Evolutionary conservation across 2,888 invertebrate species (phyloP).

Genomic region (Meiosimyza decipiens): DNA sequence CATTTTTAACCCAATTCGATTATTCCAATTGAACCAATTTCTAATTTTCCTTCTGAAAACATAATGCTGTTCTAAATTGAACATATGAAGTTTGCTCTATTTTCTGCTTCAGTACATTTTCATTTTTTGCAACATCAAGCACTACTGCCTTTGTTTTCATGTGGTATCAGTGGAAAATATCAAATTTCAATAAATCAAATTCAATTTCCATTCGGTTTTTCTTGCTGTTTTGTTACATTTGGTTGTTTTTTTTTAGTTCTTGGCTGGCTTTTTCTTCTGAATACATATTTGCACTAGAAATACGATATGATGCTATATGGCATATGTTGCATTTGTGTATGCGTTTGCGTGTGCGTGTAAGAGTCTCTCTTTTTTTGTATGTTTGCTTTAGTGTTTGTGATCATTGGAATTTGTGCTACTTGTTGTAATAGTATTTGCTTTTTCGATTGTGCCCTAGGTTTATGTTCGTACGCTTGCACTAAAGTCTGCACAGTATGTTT

Average conservation of each 20-base stretch:
- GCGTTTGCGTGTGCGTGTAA: background rate
- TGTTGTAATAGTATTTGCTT: conserved; percentile 20
- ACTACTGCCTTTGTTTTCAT: conserved; percentile 12
- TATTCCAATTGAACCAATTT: too few species aligned
- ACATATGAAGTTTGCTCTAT: conserved; percentile 6
- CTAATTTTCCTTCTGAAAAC: too few species aligned
- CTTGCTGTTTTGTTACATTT: background rate
- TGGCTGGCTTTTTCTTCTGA: too few species aligned
- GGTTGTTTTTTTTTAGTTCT: too few species aligned
- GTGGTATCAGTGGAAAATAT: conserved; percentile 47
- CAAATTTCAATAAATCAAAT: conserved; percentile 65
- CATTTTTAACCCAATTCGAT: too few species aligned
- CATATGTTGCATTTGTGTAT: background rate
- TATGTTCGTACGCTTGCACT: background rate
- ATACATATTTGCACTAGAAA: background rate
- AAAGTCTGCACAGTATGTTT: background rate
- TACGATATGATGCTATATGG: background rate
- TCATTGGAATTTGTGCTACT: background rate
- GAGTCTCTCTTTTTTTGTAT: too few species aligned
- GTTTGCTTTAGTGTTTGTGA: background rate
- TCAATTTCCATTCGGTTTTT: conserved; percentile 54
- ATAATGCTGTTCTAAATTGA: background rate
- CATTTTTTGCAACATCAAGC: background rate
- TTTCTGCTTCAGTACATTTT: background rate
- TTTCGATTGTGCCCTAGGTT: conserved; percentile 1